phyloP scores from a whole-genome alignment of 2,888 invertebrate genomes.

The Nephrotoma flavescens region DNA sequence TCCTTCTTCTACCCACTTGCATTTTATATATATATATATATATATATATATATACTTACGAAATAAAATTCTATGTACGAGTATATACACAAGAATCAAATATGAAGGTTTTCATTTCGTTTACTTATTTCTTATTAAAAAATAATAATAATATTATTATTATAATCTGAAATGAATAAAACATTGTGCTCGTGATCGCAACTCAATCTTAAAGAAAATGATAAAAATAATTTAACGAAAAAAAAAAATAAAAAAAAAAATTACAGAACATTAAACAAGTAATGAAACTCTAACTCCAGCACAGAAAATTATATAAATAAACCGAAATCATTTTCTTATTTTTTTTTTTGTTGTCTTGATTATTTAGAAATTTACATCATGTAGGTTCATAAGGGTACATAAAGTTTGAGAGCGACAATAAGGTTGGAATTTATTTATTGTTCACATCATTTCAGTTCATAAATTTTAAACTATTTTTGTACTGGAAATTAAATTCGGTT shows the following conservation, averaged over 20 bases:
- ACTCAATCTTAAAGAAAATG: conserved; percentile 17
- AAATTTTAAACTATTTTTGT: too few relatives aligned
- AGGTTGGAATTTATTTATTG: not conserved
- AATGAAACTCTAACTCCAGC: not conserved
- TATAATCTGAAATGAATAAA: not conserved
- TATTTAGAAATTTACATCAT: not conserved
- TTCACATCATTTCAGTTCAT: too few relatives aligned
- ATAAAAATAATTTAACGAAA: not conserved
- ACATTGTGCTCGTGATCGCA: conserved; percentile 19
- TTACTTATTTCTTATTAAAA: not conserved
- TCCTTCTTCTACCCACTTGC: not conserved
- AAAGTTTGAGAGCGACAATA: not conserved
- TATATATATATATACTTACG: not conserved
- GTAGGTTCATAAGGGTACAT: not conserved
- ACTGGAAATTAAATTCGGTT: too few relatives aligned
- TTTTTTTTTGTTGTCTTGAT: not conserved
- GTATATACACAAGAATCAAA: not conserved
- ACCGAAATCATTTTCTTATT: not conserved
- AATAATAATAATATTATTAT: not conserved
- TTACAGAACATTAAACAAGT: conserved; percentile 7
- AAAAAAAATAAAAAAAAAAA: not conserved
- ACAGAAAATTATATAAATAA: not conserved
- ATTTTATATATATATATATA: not conserved
- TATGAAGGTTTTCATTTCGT: not conserved
- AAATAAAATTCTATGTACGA: not conserved